Percentiles rank a stretch among this genome's conserved stretches.
These are phyloP conservation scores for Aphrophora alni DNA, from an alignment of 2,888 invertebrate species.

Conservation along the genomic window DNA sequence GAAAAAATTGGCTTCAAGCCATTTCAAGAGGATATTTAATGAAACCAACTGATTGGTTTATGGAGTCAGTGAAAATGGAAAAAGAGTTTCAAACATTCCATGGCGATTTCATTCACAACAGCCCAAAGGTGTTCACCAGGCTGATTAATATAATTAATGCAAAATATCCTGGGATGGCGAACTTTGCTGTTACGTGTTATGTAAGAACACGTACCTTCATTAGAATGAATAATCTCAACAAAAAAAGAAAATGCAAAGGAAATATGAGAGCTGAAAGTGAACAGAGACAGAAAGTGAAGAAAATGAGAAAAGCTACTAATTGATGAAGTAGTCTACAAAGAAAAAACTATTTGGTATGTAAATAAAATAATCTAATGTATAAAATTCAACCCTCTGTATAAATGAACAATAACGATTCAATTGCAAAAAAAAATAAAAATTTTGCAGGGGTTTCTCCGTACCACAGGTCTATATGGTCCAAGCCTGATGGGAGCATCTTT, in stretches of 20 bases:
- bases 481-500: not conserved
- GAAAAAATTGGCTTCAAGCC: no score
- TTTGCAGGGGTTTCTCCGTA: not conserved
- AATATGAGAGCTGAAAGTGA: not conserved
- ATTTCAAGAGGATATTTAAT: no score
- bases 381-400: slow-evolving; percentile 9
- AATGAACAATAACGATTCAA: not conserved
- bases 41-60: no score
- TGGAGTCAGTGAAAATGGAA: no score
- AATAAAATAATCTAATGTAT: slow-evolving; percentile 10
- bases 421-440: slow-evolving; percentile 4
- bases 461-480: not conserved
- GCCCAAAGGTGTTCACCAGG: no score
- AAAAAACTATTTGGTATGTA: not conserved
- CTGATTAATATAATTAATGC: no score
- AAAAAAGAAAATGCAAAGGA: not conserved
- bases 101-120: no score
- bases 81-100: no score
- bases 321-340: slow-evolving; percentile 4
- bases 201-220: no score
- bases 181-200: no score
- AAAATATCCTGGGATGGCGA: no score
- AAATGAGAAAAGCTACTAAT: slow-evolving; percentile 7
- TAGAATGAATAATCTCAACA: no score
- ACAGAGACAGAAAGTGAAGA: not conserved